These are phyloP conservation scores for Conus canariensis DNA, from an alignment of 2,888 invertebrate genomes.

Conservation along the genomic window DNA sequence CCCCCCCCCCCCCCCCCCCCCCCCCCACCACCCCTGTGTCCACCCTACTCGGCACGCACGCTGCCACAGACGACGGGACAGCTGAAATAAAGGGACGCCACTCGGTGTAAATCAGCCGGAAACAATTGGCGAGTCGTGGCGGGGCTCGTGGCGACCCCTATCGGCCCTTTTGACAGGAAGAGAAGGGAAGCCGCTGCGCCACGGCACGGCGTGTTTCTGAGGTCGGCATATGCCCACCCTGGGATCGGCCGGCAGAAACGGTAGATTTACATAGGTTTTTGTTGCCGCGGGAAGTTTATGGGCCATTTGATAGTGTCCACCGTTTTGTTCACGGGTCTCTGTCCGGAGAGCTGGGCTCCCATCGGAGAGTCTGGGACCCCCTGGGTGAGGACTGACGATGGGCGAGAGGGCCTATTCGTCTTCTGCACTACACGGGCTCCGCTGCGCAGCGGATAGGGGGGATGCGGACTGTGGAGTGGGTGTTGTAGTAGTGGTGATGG, in stretches of 20 bases:
- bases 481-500: neutral
- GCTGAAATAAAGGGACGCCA: neutral
- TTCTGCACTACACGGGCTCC: too few relatives aligned
- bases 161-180: slow-evolving; percentile 1
- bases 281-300: neutral
- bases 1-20: too few relatives aligned
- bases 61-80: neutral
- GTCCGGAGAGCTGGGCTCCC: too few relatives aligned
- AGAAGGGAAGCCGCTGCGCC: too few relatives aligned
- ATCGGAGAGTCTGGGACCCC: too few relatives aligned
- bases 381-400: too few relatives aligned
- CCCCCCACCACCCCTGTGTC: too few relatives aligned
- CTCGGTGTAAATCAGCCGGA: slow-evolving; percentile 30
- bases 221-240: neutral
- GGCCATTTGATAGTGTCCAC: slow-evolving; percentile 14
- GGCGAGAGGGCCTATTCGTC: too few relatives aligned
- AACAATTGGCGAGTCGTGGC: neutral
- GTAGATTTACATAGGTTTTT: slow-evolving; percentile 32
- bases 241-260: neutral
- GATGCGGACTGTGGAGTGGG: neutral
- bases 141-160: slow-evolving; percentile 25
- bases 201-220: neutral
- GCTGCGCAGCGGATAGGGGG: neutral
- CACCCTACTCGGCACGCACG: too few relatives aligned
- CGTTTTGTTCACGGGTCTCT: too few relatives aligned